These are phyloP conservation scores for Pelochelys cantorii DNA, from an alignment of 2,797 vertebrate species.

Conservation along the genomic window DNA sequence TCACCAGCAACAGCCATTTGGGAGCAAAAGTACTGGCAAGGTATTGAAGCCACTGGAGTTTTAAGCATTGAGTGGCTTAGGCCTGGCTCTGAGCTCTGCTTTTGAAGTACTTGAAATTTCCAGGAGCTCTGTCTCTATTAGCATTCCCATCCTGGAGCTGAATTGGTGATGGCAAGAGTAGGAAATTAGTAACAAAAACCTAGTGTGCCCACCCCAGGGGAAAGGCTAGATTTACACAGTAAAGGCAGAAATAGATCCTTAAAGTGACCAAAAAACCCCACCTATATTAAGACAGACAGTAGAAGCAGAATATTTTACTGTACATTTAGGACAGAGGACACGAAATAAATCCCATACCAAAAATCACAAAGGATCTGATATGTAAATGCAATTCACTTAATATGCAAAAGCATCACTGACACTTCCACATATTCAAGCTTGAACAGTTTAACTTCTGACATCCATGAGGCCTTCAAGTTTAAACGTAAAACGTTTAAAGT, in stretches of 20 bases:
- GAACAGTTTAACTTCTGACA: neutral
- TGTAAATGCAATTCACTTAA: neutral
- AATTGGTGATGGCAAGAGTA: neutral
- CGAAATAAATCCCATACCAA: neutral
- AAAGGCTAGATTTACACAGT: neutral
- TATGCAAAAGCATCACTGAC: neutral
- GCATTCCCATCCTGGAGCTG: neutral
- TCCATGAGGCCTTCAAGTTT: slow-evolving; percentile 54
- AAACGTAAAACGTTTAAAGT: slow-evolving; percentile 46
- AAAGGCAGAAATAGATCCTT: neutral
- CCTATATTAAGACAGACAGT: neutral
- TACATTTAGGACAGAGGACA: neutral
- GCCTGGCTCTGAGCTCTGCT: neutral
- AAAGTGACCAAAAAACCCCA: neutral
- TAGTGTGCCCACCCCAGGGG: neutral
- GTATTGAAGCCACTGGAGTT: neutral
- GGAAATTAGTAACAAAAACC: slow-evolving; percentile 22
- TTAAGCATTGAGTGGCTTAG: neutral
- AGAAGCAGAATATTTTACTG: slow-evolving; percentile 1
- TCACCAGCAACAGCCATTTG: neutral
- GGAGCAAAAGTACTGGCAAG: slow-evolving; percentile 13
- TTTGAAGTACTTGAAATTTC: neutral
- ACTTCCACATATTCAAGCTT: slow-evolving; percentile 22
- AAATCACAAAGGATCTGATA: slow-evolving; percentile 12
- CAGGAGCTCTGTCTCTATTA: neutral